Base-by-base conservation (phyloP, 1,140 invertebrate species). In the Drosophila bocki region DNA sequence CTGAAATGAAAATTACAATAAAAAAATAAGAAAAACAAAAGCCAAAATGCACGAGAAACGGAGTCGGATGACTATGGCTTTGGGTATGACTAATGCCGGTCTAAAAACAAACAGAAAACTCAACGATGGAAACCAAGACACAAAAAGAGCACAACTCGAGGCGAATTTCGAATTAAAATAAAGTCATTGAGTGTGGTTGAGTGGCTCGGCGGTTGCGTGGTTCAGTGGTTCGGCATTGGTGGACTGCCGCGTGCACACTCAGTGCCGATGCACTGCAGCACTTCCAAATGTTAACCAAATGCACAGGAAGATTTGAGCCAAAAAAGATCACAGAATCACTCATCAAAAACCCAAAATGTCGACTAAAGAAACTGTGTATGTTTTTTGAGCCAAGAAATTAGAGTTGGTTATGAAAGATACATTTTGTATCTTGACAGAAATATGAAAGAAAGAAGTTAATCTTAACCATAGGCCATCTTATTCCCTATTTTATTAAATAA, bases 1-100 rank as follows among this genome's bases (percentile, higher is more conserved):
- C 82, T 85, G 82, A 85, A 85, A 85, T 82, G 82, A 82, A 86
- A 86, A 85, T 72, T 75, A 45, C 37, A 41, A 70, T 17, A 4
- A 12, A 50, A 50, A 35, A 33, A 9, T 26, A 13, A 22, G 22
- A 22, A 48, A 67, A 71, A 35, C 37, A 33, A 70, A 71, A 57
- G 19, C 35, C 65, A 47, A 70, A 71, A 48, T 71, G 68, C 68
- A 70, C 48, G 35, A 69, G 68, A 69, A 71, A 71, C 9, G 68
- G 51, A 71, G 69, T 19, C 51, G 51, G 41, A 48, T 50, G 61
- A n/a, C 65, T 47, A 19, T 51, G 56, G 42, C 63, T 60, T 71
- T 59, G 65, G 29, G 51, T 22, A 72, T 72, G 70, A 72, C 70
- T 72, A 72, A 72, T 72, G 70, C 45, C 13, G 41, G 26, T 51